A percentile compares a stretch with the other conserved stretches of the same genome.
These are phyloP conservation scores for Apogon talboti DNA, from an alignment of 2,797 vertebrate species.

Conservation along the genomic window DNA sequence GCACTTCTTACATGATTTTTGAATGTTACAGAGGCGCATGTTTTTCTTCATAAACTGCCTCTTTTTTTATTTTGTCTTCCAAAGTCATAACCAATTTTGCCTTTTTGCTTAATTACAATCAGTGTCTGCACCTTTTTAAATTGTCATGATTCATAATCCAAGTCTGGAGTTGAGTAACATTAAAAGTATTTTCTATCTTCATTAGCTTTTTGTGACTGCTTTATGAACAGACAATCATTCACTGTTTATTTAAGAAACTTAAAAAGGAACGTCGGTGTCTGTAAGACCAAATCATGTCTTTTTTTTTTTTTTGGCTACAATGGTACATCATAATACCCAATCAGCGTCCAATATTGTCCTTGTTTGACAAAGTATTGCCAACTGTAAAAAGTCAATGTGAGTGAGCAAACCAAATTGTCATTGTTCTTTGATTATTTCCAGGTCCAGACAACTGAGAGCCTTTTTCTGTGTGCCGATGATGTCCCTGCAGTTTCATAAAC, in stretches of 20 bases:
- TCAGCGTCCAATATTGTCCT: constrained; percentile 17
- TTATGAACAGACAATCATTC: constrained; percentile 76
- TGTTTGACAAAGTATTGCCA: constrained; percentile 23
- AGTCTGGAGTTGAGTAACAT: constrained; percentile 49
- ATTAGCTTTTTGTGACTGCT: constrained; percentile 62
- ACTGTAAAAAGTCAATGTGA: background rate
- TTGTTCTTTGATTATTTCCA: constrained; percentile 27
- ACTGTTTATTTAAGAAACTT: constrained; percentile 36
- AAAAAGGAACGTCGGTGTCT: constrained; percentile 44
- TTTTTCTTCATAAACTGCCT: constrained; percentile 57
- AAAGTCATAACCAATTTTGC: constrained; percentile 62
- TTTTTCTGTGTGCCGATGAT: constrained; percentile 18
- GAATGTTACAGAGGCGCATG: constrained; percentile 69
- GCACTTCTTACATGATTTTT: constrained; percentile 73
- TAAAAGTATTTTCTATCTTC: constrained; percentile 49
- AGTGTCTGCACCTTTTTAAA: constrained; percentile 67
- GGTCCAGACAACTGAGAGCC: constrained; percentile 40
- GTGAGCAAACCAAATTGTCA: constrained; percentile 32
- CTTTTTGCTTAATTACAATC: constrained; percentile 76
- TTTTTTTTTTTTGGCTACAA: constrained; percentile 48
- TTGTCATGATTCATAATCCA: constrained; percentile 66
- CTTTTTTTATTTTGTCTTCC: constrained; percentile 55
- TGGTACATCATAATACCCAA: constrained; percentile 24
- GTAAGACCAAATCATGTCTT: constrained; percentile 62
- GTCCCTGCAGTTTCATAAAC: constrained; percentile 37